These are phyloP conservation scores for Boloria euphrosyne DNA, from an alignment of 2,888 invertebrate genomes.

Conservation along the genomic window DNA sequence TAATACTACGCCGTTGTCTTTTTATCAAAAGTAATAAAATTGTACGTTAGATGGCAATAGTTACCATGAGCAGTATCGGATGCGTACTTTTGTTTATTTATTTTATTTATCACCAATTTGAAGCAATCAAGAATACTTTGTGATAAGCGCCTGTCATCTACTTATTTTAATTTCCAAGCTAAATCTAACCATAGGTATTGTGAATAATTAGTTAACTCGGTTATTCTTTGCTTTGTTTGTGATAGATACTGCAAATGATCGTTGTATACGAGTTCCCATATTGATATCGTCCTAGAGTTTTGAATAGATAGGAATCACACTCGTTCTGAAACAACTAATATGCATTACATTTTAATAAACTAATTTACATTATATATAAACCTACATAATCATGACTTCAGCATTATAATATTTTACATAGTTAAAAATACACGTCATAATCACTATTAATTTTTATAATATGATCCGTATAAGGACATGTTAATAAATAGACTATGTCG, in stretches of 20 bases:
- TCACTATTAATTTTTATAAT: no score
- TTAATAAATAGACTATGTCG: no score
- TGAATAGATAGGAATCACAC: no score
- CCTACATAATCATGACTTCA: no score
- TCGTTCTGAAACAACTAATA: no score
- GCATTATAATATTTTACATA: no score
- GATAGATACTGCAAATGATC: neutral
- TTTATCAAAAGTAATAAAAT: neutral
- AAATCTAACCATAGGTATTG: slow-evolving; percentile 1
- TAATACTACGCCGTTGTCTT: neutral
- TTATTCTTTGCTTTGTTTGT: neutral
- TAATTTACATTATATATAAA: no score
- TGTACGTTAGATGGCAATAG: neutral
- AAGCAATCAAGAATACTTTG: slow-evolving; percentile 35
- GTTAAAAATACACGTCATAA: no score
- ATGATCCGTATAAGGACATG: no score
- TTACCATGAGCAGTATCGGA: neutral
- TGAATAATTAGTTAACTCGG: neutral
- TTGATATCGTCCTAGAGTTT: no score
- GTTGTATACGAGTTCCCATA: no score
- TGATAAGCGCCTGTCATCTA: slow-evolving; percentile 32
- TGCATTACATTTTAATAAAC: no score
- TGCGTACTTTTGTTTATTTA: slow-evolving; percentile 21
- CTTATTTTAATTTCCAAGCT: slow-evolving; percentile 17
- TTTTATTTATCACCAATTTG: slow-evolving; percentile 19